Evolutionary conservation across 92 coral and sea anemone species (phyloP).

Genomic region (Siderastrea radians): DNA sequence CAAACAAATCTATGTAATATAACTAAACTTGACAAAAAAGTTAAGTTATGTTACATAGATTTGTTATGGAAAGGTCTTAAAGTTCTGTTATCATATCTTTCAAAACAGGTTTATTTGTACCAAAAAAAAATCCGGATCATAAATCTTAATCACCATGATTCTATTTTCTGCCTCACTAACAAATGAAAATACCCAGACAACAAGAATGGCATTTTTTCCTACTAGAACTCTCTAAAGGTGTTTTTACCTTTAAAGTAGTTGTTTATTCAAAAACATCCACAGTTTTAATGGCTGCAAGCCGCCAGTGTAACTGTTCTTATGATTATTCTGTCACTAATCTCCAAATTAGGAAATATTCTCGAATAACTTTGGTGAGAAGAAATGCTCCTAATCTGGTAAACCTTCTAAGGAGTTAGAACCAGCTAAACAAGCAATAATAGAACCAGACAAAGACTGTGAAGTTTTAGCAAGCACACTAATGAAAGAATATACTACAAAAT

Average conservation of each 20-base stretch:
- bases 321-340: not conserved
- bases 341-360: constrained; percentile 17
- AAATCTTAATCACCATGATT: constrained; percentile 5
- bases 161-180: not conserved
- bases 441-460: not conserved
- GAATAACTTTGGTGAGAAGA: not conserved
- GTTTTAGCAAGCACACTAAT: not conserved
- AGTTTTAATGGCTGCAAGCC: not conserved
- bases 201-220: not conserved
- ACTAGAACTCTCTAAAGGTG: not conserved
- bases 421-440: not conserved
- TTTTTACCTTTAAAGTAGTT: not conserved
- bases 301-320: not conserved
- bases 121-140: not conserved
- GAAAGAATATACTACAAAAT: not conserved
- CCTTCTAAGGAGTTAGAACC: not conserved
- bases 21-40: not conserved
- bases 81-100: not conserved
- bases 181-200: not conserved
- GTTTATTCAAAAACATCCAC: not conserved
- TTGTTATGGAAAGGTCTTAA: not conserved
- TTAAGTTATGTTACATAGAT: not conserved
- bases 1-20: not conserved
- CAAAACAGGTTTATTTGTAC: not conserved
- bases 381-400: constrained; percentile 22